phyloP scores from a whole-genome alignment of 2,797 vertebrate genomes.

The Thunnus albacares region DNA sequence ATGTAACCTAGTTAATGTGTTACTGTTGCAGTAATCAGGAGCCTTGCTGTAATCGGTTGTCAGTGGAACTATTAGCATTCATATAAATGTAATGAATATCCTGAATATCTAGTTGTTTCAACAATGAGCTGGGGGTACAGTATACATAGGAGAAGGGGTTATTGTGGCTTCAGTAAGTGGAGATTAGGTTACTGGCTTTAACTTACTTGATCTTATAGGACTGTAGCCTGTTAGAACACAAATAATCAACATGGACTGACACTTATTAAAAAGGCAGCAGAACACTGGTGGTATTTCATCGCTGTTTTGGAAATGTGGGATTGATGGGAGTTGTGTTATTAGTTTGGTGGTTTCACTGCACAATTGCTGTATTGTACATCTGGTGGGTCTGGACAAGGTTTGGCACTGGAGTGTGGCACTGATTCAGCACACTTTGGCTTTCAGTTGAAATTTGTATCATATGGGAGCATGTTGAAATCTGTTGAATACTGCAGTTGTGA shows the following conservation, averaged over 20 bases:
- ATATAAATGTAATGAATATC: background rate
- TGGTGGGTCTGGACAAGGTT: background rate
- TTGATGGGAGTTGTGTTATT: background rate
- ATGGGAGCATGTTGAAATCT: background rate
- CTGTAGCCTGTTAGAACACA: background rate
- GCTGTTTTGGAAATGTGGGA: background rate
- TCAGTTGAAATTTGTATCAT: slow-evolving; percentile 4
- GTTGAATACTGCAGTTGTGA: background rate
- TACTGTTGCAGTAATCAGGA: background rate
- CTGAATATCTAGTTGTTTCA: background rate
- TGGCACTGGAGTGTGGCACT: background rate
- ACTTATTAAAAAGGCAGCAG: background rate
- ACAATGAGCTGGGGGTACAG: background rate
- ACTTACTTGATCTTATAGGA: background rate
- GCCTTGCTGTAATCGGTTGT: background rate
- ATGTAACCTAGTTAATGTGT: background rate
- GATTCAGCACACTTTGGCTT: background rate
- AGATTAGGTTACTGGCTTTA: no score
- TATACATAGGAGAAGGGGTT: background rate
- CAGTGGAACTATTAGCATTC: background rate
- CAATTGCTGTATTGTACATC: background rate
- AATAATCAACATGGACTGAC: background rate
- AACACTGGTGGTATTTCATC: background rate
- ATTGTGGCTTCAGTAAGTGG: background rate
- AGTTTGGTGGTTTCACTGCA: background rate